Evolutionary conservation across 2,888 invertebrate genomes (phyloP).

Genomic region (Yponomeuta evonymella): DNA sequence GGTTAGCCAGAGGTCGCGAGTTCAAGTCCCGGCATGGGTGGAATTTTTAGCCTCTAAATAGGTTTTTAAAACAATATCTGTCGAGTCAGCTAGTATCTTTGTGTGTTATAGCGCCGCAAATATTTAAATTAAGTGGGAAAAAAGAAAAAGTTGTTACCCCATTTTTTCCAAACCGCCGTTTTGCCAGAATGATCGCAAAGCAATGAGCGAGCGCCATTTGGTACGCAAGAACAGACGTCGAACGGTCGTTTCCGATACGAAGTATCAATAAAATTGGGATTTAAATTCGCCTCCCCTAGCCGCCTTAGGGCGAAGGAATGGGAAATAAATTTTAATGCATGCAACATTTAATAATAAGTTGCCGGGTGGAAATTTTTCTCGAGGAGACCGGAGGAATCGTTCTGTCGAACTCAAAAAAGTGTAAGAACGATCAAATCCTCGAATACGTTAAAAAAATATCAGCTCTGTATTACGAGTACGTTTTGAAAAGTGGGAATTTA

Average conservation of each 20-base stretch:
- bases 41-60: no score
- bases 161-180: background rate
- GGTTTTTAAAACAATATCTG: no score
- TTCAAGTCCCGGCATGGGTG: no score
- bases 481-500: no score
- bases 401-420: no score
- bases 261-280: slow-evolving; percentile 46
- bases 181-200: slow-evolving; percentile 39
- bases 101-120: background rate
- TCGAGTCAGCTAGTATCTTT: no score
- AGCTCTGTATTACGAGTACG: no score
- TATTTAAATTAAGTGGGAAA: slow-evolving; percentile 14
- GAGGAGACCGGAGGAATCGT: background rate
- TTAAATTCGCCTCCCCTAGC: slow-evolving; percentile 8
- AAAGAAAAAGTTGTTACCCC: slow-evolving; percentile 12
- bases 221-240: slow-evolving; percentile 12
- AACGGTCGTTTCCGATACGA: slow-evolving; percentile 23
- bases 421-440: no score
- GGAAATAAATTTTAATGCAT: slow-evolving; percentile 60
- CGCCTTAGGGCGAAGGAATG: background rate
- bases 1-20: no score
- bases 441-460: no score
- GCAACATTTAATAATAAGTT: slow-evolving; percentile 67
- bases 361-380: slow-evolving; percentile 28
- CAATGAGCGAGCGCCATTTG: slow-evolving; percentile 23